These are phyloP conservation scores for Cepaea hortensis DNA, from an alignment of 2,888 invertebrate species.

Conservation along the genomic window DNA sequence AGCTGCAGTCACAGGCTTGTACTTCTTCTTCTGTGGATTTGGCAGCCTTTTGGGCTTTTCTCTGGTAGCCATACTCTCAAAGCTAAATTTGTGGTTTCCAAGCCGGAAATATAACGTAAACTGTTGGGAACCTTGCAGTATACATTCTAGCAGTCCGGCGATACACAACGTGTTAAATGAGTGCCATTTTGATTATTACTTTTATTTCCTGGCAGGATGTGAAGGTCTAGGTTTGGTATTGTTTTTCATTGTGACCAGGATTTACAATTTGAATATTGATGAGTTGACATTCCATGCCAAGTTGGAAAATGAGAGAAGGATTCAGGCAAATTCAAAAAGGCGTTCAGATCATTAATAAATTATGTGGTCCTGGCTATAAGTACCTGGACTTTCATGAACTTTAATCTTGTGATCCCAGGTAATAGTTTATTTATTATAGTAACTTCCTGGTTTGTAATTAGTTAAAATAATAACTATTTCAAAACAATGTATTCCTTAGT, in stretches of 20 bases:
- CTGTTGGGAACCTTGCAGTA: conserved; percentile 57
- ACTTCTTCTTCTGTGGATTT: conserved; percentile 77
- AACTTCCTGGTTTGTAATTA: too few species aligned
- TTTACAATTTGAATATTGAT: conserved; percentile 46
- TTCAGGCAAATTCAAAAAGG: too few species aligned
- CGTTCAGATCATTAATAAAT: too few species aligned
- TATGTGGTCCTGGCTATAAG: too few species aligned
- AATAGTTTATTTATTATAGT: too few species aligned
- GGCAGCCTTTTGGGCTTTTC: conserved; percentile 77
- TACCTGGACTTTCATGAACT: too few species aligned
- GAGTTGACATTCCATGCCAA: conserved; percentile 22
- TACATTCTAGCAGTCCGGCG: neutral
- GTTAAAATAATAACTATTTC: too few species aligned
- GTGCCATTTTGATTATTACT: conserved; percentile 78
- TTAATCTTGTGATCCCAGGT: too few species aligned
- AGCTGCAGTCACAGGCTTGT: conserved; percentile 78
- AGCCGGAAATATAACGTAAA: conserved; percentile 77
- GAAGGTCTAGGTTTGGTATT: conserved; percentile 2
- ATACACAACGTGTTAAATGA: neutral
- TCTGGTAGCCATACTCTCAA: conserved; percentile 70
- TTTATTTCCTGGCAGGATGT: conserved; percentile 68
- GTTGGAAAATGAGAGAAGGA: neutral
- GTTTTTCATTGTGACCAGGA: conserved; percentile 51
- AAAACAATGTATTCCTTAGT: too few species aligned
- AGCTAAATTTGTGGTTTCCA: conserved; percentile 72